A percentile compares a stretch with the other conserved stretches of the same genome.
Conservation (phyloP, 2,888 invertebrate genomes). For the Drosophila lacicola region DNA sequence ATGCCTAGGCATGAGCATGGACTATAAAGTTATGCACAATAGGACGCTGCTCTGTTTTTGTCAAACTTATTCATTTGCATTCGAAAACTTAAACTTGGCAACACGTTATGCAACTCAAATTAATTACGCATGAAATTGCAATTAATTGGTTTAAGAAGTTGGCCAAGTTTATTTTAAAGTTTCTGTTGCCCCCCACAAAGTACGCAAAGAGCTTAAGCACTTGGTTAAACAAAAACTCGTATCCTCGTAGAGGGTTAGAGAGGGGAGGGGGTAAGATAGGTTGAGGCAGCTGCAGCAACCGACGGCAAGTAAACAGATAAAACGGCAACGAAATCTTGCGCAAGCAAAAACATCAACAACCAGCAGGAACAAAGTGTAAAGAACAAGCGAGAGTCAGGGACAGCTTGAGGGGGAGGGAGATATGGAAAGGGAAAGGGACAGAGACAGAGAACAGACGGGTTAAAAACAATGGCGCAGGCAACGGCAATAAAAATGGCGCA, state of each 20-base stretch:
- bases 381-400: conserved; percentile 1
- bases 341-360: conserved; percentile 78
- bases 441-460: conserved; percentile 27
- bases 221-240: conserved; percentile 78
- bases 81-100: conserved; percentile 27
- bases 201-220: conserved; percentile 69
- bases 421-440: background rate
- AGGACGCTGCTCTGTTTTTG: conserved; percentile 13
- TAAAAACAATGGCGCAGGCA: conserved; percentile 72
- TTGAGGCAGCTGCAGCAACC: conserved; percentile 13
- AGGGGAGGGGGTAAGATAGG: background rate
- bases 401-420: background rate
- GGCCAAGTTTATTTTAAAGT: conserved; percentile 77
- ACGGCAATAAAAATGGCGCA: conserved; percentile 78
- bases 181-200: conserved; percentile 46
- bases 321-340: conserved; percentile 67
- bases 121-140: conserved; percentile 80
- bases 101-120: conserved; percentile 79
- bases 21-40: background rate
- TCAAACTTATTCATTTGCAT: conserved; percentile 25
- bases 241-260: conserved; percentile 3
- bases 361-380: conserved; percentile 30
- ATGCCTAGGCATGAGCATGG: conserved; percentile 2
- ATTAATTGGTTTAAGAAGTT: conserved; percentile 78
- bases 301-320: conserved; percentile 61